Conservation (phyloP, 2,113 vertebrate genomes). For the Mirounga angustirostris region DNA sequence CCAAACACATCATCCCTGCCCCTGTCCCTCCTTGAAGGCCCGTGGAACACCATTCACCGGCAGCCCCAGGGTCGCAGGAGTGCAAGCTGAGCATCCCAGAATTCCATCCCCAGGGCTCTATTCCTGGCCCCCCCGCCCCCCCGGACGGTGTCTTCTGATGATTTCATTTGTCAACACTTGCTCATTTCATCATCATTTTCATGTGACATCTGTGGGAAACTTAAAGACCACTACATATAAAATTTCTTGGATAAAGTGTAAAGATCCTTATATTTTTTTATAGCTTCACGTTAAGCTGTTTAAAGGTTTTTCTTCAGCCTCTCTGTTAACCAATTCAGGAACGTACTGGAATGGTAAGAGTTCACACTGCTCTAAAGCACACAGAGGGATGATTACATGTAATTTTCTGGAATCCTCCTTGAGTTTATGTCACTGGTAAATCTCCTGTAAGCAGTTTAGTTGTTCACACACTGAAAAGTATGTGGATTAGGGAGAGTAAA, state of each 20-base stretch:
- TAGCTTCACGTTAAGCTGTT: neutral
- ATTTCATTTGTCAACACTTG: neutral
- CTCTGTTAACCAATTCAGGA: neutral
- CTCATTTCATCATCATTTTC: neutral
- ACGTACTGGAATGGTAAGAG: neutral
- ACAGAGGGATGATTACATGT: slow-evolving; percentile 62
- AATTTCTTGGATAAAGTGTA: neutral
- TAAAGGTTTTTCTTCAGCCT: neutral
- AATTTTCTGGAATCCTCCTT: slow-evolving; percentile 71
- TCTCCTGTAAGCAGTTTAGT: slow-evolving; percentile 80
- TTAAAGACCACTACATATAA: neutral
- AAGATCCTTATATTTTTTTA: neutral
- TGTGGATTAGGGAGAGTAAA: slow-evolving; percentile 79
- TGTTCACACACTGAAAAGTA: slow-evolving; percentile 79
- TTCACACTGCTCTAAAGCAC: neutral
- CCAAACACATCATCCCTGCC: neutral
- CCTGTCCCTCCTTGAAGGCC: neutral
- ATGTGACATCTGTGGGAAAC: neutral
- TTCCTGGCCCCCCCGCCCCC: neutral
- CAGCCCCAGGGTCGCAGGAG: neutral
- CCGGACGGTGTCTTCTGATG: neutral
- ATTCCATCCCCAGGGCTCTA: neutral
- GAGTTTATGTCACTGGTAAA: slow-evolving; percentile 75
- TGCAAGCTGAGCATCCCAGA: neutral
- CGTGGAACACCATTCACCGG: neutral